phyloP scores from a whole-genome alignment of 2,888 invertebrate species.

The Sthenelais limicola region DNA sequence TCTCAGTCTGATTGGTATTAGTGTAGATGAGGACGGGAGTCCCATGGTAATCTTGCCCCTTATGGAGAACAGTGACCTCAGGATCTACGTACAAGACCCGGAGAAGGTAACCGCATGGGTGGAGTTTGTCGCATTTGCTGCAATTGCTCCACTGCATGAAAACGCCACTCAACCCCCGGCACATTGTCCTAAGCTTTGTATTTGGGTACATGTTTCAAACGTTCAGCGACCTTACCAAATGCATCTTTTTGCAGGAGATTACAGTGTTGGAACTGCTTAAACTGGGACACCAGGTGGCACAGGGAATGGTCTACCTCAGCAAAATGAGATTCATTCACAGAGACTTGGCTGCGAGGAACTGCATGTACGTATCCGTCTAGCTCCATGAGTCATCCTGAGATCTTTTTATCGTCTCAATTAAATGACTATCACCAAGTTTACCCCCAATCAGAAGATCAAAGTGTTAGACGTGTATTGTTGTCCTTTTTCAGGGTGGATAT shows the following conservation, averaged over 20 bases:
- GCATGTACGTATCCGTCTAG: slow-evolving; percentile 71
- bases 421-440: too few relatives aligned
- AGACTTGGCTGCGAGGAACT: slow-evolving; percentile 74
- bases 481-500: slow-evolving; percentile 50
- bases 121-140: neutral
- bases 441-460: too few relatives aligned
- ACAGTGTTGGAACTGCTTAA: slow-evolving; percentile 65
- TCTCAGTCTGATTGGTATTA: slow-evolving; percentile 72
- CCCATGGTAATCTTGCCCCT: slow-evolving; percentile 74
- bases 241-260: slow-evolving; percentile 56
- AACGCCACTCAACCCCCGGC: neutral
- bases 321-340: slow-evolving; percentile 64
- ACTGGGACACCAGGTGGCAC: slow-evolving; percentile 64
- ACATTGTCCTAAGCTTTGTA: neutral
- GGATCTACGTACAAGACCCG: slow-evolving; percentile 70
- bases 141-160: neutral
- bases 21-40: slow-evolving; percentile 68
- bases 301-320: slow-evolving; percentile 67
- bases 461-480: too few relatives aligned
- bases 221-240: neutral
- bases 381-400: too few relatives aligned
- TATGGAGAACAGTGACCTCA: slow-evolving; percentile 74
- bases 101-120: slow-evolving; percentile 58
- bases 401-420: too few relatives aligned
- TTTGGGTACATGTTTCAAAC: neutral